Conservation (phyloP, 2,797 vertebrate species). For the Eurystomus glaucurus region DNA sequence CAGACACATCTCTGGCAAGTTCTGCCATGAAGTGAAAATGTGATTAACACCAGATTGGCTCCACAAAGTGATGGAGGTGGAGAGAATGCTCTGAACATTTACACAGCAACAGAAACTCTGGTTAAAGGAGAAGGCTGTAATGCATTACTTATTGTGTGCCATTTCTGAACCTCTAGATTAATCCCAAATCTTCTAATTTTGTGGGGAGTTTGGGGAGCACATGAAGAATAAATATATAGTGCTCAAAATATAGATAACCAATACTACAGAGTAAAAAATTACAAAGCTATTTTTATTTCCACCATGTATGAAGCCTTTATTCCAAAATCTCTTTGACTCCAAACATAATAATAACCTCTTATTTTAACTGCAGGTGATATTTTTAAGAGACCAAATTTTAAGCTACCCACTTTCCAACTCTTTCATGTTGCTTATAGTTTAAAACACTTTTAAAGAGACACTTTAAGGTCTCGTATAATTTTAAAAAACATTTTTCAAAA, state of each 20-base stretch:
- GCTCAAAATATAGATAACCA: neutral
- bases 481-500: neutral
- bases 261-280: neutral
- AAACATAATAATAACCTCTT: neutral
- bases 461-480: neutral
- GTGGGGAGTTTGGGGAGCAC: neutral
- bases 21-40: neutral
- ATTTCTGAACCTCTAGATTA: neutral
- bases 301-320: neutral
- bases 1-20: neutral
- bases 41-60: neutral
- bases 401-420: neutral
- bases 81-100: neutral
- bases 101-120: neutral
- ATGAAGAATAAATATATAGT: neutral
- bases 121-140: neutral
- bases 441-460: neutral
- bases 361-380: neutral
- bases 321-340: neutral
- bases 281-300: neutral
- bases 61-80: neutral
- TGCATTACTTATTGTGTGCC: neutral
- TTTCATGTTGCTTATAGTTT: neutral
- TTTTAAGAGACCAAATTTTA: neutral
- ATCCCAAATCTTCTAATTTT: neutral